Evolutionary conservation across 37 sponge, comb jelly and placozoan genomes (phyloP).

Genomic region (Amphimedon queenslandica): DNA sequence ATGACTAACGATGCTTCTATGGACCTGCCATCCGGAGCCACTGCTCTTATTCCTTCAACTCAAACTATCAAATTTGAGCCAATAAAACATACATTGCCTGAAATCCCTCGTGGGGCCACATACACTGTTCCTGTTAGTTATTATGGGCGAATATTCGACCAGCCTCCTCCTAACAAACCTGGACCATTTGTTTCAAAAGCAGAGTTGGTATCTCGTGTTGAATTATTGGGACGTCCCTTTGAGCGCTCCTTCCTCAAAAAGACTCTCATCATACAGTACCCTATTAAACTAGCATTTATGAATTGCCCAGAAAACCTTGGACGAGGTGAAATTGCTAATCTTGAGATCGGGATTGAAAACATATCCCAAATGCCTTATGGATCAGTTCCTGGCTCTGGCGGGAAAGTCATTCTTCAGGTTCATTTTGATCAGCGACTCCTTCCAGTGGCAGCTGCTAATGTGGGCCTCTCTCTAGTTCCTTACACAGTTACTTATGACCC

Average conservation of each 20-base stretch:
- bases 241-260: constrained; percentile 34
- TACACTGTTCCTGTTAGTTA: constrained; percentile 45
- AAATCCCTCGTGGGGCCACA: constrained; percentile 19
- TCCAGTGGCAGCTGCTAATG: constrained; percentile 36
- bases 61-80: constrained; percentile 72
- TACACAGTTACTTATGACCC: constrained; percentile 57
- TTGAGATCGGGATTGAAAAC: constrained; percentile 59
- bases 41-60: constrained; percentile 48
- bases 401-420: constrained; percentile 37
- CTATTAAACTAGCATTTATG: constrained; percentile 49
- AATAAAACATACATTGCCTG: constrained; percentile 43
- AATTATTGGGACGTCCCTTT: constrained; percentile 62
- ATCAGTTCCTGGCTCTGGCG: constrained; percentile 33
- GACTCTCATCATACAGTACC: constrained; percentile 62
- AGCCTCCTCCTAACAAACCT: constrained; percentile 64
- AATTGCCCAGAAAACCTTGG: constrained; percentile 32
- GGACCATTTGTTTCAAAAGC: constrained; percentile 55
- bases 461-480: constrained; percentile 11
- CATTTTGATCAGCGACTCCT: constrained; percentile 58
- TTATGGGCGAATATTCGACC: constrained; percentile 70
- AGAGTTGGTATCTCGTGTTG: constrained; percentile 42
- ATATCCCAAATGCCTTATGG: constrained; percentile 69
- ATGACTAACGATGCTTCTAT: constrained; percentile 57
- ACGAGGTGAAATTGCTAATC: constrained; percentile 50
- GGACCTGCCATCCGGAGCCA: constrained; percentile 63